Percentiles rank a stretch among this genome's conserved stretches.
Conservation (phyloP, 1,140 invertebrate genomes). For the Lasioglossum baleicum region DNA sequence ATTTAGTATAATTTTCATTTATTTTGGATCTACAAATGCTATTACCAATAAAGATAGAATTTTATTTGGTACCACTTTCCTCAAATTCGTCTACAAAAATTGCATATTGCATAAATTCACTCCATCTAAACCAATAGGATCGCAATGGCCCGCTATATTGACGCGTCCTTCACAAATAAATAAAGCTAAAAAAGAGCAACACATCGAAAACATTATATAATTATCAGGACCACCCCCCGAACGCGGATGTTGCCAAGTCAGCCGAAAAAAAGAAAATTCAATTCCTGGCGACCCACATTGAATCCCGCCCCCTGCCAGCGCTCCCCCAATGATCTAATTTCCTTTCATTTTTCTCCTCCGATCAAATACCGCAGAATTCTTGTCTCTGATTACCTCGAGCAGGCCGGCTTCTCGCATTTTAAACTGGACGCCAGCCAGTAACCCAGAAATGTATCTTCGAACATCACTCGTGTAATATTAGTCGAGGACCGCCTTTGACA, state of each 20-base stretch:
- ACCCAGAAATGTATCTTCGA: slow-evolving; percentile 17
- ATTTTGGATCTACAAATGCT: too few species aligned
- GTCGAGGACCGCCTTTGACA: neutral
- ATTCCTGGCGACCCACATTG: slow-evolving; percentile 19
- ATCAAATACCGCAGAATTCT: slow-evolving; percentile 14
- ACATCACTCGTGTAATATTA: slow-evolving; percentile 12
- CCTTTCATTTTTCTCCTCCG: neutral
- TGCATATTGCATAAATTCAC: too few species aligned
- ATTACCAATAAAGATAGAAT: too few species aligned
- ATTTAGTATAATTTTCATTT: too few species aligned
- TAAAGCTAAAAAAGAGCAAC: too few species aligned
- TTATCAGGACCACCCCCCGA: too few species aligned
- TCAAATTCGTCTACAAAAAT: too few species aligned
- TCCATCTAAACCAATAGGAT: too few species aligned
- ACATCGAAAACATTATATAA: too few species aligned
- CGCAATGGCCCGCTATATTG: too few species aligned
- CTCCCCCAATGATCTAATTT: slow-evolving; percentile 16
- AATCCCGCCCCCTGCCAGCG: neutral
- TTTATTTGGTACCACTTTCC: too few species aligned
- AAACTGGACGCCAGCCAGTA: slow-evolving; percentile 40
- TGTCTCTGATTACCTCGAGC: slow-evolving; percentile 27
- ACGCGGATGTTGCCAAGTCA: neutral
- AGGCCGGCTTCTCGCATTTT: slow-evolving; percentile 9
- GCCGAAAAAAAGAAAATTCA: neutral
- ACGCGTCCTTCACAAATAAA: too few species aligned